Conservation (phyloP, 1,140 invertebrate species). For the Hycleus phaleratus region DNA sequence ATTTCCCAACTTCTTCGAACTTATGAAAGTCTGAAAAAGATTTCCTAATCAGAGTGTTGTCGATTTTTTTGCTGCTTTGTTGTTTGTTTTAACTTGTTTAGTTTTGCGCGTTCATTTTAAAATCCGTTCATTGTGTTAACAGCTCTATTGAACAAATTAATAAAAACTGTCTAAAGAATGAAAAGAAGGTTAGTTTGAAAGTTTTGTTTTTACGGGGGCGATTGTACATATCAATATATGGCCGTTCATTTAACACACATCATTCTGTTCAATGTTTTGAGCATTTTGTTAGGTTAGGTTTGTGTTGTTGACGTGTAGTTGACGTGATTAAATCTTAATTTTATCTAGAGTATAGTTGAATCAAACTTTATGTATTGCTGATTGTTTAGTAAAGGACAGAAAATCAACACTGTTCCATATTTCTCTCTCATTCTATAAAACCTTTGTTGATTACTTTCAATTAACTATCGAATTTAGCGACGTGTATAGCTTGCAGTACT, state of each 20-base stretch:
- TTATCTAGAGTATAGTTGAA: no score
- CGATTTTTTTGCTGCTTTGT: conserved; percentile 16
- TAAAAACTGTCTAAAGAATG: neutral
- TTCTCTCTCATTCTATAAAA: neutral
- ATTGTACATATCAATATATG: no score
- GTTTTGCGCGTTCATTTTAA: conserved; percentile 1
- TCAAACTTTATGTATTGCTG: no score
- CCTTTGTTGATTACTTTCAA: no score
- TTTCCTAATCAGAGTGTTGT: conserved; percentile 1
- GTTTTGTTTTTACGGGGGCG: no score
- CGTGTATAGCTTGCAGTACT: no score
- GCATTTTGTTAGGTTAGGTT: neutral
- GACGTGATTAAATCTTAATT: neutral
- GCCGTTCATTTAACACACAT: no score
- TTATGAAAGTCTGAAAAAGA: conserved; percentile 7
- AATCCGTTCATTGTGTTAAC: neutral
- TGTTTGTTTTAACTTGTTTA: conserved; percentile 22
- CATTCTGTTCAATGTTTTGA: no score
- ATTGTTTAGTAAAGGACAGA: neutral
- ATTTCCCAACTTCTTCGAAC: conserved; percentile 5
- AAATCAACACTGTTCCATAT: neutral
- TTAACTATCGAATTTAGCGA: no score
- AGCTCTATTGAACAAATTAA: neutral
- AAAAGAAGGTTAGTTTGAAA: no score
- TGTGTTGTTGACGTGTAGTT: conserved; percentile 6